Conservation (phyloP, 1,140 invertebrate species). For the Drosophila baimaii region DNA sequence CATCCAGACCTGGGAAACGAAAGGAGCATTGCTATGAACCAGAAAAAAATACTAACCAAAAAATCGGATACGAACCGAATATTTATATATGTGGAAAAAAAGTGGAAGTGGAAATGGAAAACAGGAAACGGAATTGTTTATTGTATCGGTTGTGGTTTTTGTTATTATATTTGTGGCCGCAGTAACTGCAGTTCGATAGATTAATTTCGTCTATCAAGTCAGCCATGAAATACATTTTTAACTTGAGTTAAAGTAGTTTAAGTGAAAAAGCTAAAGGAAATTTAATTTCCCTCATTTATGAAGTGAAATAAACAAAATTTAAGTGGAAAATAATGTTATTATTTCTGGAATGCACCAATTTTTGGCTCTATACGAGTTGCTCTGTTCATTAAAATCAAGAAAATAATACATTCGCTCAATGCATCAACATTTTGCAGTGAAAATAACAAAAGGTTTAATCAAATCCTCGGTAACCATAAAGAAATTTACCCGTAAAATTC, state of each 20-base stretch:
- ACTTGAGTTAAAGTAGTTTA: conserved; percentile 1
- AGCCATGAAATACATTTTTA: conserved; percentile 17
- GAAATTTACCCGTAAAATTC: neutral
- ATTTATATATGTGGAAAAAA: conserved; percentile 40
- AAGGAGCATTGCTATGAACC: conserved; percentile 7
- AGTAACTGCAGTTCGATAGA: conserved; percentile 27
- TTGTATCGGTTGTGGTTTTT: conserved; percentile 41
- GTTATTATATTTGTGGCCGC: conserved; percentile 11
- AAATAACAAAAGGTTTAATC: neutral
- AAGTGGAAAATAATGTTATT: neutral
- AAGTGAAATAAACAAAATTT: neutral
- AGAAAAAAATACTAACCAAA: conserved; percentile 12
- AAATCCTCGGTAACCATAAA: neutral
- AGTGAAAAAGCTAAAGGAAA: neutral
- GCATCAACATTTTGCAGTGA: neutral
- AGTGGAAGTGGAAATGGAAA: conserved; percentile 53
- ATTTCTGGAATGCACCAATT: too few species aligned
- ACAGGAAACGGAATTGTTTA: conserved; percentile 47
- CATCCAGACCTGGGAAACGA: conserved; percentile 34
- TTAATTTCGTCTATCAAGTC: conserved; percentile 21
- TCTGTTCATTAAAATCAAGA: conserved; percentile 1
- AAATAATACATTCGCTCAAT: conserved; percentile 3
- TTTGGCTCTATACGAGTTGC: neutral
- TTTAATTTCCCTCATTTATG: neutral
- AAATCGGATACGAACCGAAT: conserved; percentile 33